phyloP scores from a whole-genome alignment of 2,797 vertebrate genomes.

The Microctenopoma steveboyesi region DNA sequence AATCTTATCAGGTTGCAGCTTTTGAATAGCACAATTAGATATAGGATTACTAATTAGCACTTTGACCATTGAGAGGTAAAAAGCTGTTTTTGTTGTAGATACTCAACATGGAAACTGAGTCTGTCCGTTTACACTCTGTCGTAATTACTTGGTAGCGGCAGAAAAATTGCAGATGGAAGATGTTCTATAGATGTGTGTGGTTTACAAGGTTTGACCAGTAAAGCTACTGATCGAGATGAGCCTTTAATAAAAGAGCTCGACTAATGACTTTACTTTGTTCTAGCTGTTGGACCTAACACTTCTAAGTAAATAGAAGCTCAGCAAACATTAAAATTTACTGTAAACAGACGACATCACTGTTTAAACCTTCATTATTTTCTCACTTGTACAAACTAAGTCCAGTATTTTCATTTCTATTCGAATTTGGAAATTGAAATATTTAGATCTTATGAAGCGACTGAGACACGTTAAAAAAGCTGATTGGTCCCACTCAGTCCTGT shows the following conservation, averaged over 20 bases:
- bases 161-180: constrained; percentile 19
- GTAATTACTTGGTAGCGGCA: constrained; percentile 42
- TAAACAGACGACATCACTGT: constrained; percentile 35
- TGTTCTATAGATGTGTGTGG: constrained; percentile 1
- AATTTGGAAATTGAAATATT: constrained; percentile 1
- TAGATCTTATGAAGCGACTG: neutral
- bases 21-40: constrained; percentile 80
- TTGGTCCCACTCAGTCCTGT: neutral
- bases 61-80: constrained; percentile 64
- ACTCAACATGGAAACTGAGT: constrained; percentile 69
- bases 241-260: neutral
- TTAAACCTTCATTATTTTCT: constrained; percentile 11
- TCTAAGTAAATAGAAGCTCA: constrained; percentile 44
- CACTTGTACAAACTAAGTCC: neutral
- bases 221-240: constrained; percentile 2
- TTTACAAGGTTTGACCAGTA: constrained; percentile 4
- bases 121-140: constrained; percentile 44
- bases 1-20: constrained; percentile 82
- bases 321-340: constrained; percentile 45
- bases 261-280: constrained; percentile 18
- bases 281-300: neutral
- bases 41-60: constrained; percentile 83
- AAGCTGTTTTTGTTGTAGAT: constrained; percentile 75
- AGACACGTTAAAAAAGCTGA: neutral
- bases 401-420: neutral